Percentiles rank a stretch among this genome's conserved stretches.
Evolutionary conservation across 2,797 vertebrate species (phyloP).

Genomic region (Pseudochaenichthys georgianus): DNA sequence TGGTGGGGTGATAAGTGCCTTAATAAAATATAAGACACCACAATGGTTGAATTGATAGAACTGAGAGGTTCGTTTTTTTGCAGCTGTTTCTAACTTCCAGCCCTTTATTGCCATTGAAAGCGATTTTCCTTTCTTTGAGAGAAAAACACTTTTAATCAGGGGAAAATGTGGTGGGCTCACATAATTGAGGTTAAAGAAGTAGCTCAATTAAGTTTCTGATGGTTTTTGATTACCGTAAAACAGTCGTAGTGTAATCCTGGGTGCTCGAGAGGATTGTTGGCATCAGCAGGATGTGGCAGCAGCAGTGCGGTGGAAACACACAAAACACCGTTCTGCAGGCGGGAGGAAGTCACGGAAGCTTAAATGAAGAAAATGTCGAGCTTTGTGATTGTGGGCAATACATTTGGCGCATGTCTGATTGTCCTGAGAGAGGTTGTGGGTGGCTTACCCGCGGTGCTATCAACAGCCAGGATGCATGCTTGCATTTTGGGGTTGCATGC

Average conservation of each 20-base stretch:
- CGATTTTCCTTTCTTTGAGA: conserved; percentile 19
- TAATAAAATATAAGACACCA: not conserved
- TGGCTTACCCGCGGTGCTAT: not conserved
- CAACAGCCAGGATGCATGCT: not conserved
- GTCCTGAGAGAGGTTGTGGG: conserved; percentile 1
- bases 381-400: not conserved
- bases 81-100: conserved; percentile 34
- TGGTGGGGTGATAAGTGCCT: conserved; percentile 8
- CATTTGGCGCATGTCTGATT: not conserved
- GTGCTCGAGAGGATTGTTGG: conserved; percentile 2
- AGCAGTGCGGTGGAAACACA: conserved; percentile 14
- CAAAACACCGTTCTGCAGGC: conserved; percentile 17
- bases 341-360: conserved; percentile 29
- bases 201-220: conserved; percentile 33
- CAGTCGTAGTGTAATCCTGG: not conserved
- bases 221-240: conserved; percentile 25
- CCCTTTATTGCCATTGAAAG: conserved; percentile 9
- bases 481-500: conserved; percentile 2
- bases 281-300: conserved; percentile 28
- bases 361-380: not conserved
- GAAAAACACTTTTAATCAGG: conserved; percentile 29
- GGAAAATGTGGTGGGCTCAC: conserved; percentile 40
- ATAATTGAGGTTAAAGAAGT: conserved; percentile 18
- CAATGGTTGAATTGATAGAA: not conserved
- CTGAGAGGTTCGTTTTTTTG: not conserved